Evolutionary conservation across 2,888 invertebrate genomes (phyloP).

Genomic region (Gasteruption jaculator): DNA sequence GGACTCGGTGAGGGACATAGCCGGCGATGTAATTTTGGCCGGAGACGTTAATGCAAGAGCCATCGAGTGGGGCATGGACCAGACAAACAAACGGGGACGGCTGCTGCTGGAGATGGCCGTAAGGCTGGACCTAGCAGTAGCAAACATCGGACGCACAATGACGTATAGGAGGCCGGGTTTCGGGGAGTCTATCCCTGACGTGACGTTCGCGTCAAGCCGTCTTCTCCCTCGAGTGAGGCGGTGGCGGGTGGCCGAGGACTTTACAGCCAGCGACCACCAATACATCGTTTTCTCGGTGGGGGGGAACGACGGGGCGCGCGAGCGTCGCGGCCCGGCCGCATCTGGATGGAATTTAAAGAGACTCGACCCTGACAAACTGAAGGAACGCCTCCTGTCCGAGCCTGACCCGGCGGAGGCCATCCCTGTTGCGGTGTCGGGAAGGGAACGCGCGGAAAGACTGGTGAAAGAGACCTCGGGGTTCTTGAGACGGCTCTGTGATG

Average conservation of each 20-base stretch:
- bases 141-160: slow-evolving; percentile 14
- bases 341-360: slow-evolving; percentile 7
- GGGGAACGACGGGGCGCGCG: slow-evolving; percentile 5
- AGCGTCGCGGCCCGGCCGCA: background rate
- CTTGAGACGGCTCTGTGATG: slow-evolving; percentile 6
- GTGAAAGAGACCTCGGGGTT: slow-evolving; percentile 17
- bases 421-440: slow-evolving; percentile 16
- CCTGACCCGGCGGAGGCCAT: slow-evolving; percentile 12
- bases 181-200: slow-evolving; percentile 16
- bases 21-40: slow-evolving; percentile 11
- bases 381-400: slow-evolving; percentile 15
- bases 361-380: slow-evolving; percentile 12
- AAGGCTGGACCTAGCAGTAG: slow-evolving; percentile 16
- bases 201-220: slow-evolving; percentile 14
- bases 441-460: slow-evolving; percentile 16
- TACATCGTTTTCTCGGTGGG: slow-evolving; percentile 8
- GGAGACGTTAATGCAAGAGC: slow-evolving; percentile 15
- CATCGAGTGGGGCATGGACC: slow-evolving; percentile 25
- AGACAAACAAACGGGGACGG: no score
- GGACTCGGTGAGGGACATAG: slow-evolving; percentile 18
- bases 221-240: slow-evolving; percentile 8
- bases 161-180: slow-evolving; percentile 16
- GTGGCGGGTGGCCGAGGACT: slow-evolving; percentile 19
- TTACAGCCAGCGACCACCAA: slow-evolving; percentile 11
- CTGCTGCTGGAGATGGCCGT: no score